phyloP scores from a whole-genome alignment of 1,140 invertebrate species.

The Magallana angulata region DNA sequence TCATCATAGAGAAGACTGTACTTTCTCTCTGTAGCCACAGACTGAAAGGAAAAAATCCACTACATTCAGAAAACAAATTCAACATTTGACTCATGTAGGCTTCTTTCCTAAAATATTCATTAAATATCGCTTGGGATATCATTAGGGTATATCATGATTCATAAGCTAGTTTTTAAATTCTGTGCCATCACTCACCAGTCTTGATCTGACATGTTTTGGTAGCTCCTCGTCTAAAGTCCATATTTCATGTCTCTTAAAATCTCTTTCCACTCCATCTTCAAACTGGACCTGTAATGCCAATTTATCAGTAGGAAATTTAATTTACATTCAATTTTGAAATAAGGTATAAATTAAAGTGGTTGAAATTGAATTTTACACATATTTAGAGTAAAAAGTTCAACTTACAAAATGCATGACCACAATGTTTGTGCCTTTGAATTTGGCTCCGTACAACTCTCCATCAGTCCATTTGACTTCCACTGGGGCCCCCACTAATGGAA shows the following conservation, averaged over 20 bases:
- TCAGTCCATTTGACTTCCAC: conserved; percentile 84
- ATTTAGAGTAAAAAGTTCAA: background rate
- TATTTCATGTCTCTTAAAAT: conserved; percentile 76
- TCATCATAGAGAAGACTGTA: conserved; percentile 69
- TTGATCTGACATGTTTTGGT: conserved; percentile 78
- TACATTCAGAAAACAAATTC: background rate
- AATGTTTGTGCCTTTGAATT: conserved; percentile 82
- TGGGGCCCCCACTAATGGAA: conserved; percentile 79
- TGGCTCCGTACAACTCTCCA: conserved; percentile 82
- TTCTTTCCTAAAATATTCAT: too few relatives aligned
- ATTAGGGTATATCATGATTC: too few relatives aligned
- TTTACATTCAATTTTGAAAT: too few relatives aligned
- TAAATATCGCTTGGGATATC: too few relatives aligned
- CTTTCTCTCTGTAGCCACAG: conserved; percentile 77
- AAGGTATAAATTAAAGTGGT: too few relatives aligned
- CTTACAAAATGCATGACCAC: conserved; percentile 82
- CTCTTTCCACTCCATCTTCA: conserved; percentile 78
- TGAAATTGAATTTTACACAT: background rate
- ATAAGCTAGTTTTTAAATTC: too few relatives aligned
- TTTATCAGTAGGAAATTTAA: too few relatives aligned
- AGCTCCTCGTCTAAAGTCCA: conserved; percentile 78
- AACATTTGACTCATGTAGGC: background rate
- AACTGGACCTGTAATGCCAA: conserved; percentile 76
- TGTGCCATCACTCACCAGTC: conserved; percentile 71
- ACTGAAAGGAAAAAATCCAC: conserved; percentile 67